A percentile compares a stretch with the other conserved stretches of the same genome.
Conservation (phyloP, 2,888 invertebrate species). For the Agonopterix arenella region DNA sequence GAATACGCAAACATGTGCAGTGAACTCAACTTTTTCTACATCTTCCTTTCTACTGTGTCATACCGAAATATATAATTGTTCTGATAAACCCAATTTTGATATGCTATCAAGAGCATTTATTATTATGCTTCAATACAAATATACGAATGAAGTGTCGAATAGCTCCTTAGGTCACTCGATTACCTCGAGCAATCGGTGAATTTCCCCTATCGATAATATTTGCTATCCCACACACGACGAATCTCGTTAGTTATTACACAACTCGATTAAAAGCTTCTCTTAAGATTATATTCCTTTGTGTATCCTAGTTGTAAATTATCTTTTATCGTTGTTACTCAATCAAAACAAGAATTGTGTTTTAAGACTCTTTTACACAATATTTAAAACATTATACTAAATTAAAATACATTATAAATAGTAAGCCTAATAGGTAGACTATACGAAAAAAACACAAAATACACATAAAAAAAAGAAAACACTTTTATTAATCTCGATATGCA, state of each 20-base stretch:
- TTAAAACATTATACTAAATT: too few relatives aligned
- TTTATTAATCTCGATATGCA: conserved; percentile 60
- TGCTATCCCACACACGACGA: conserved; percentile 13
- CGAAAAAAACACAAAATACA: conserved; percentile 28
- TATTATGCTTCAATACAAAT: too few relatives aligned
- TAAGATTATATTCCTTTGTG: conserved; percentile 1
- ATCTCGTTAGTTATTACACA: conserved; percentile 46
- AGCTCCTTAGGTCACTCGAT: conserved; percentile 48
- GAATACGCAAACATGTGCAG: too few relatives aligned
- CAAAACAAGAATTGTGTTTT: too few relatives aligned
- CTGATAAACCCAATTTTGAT: too few relatives aligned
- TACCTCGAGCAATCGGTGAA: conserved; percentile 35
- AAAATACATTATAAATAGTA: too few relatives aligned
- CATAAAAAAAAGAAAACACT: conserved; percentile 39
- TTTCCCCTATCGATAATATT: conserved; percentile 27
- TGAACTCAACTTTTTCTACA: too few relatives aligned
- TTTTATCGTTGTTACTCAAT: not conserved
- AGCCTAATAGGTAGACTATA: too few relatives aligned
- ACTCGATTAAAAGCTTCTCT: conserved; percentile 39
- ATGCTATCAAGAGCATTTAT: too few relatives aligned
- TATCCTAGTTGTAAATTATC: not conserved
- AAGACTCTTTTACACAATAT: too few relatives aligned
- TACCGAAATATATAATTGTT: too few relatives aligned
- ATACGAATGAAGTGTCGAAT: conserved; percentile 24
- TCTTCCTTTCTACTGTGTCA: too few relatives aligned